Conservation (phyloP, 2,888 invertebrate species). For the Myathropa florea region DNA sequence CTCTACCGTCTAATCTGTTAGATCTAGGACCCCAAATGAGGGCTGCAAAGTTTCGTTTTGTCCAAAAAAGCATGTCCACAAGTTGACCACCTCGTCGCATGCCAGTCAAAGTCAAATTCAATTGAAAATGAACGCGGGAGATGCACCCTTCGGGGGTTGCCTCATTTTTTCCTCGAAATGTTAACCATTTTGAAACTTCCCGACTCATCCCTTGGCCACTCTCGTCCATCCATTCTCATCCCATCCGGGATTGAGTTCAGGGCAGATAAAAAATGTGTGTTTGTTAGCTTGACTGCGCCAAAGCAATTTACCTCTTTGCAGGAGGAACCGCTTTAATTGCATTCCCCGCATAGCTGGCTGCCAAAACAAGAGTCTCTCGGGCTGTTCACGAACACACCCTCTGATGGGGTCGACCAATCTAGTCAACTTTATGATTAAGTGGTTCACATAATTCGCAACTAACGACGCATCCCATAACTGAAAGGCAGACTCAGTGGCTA, state of each 20-base stretch:
- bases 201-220: not conserved
- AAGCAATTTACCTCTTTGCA: not conserved
- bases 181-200: no score
- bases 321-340: not conserved
- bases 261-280: not conserved
- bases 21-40: no score
- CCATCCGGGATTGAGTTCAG: not conserved
- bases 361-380: no score
- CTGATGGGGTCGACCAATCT: not conserved
- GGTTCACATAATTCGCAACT: slow-evolving; percentile 13
- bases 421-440: slow-evolving; percentile 16
- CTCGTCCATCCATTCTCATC: not conserved
- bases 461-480: slow-evolving; percentile 1
- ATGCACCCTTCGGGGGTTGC: no score
- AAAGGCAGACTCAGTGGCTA: not conserved
- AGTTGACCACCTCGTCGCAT: no score
- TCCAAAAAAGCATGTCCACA: no score
- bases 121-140: no score
- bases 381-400: no score
- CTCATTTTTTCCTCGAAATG: no score
- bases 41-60: no score
- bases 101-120: no score
- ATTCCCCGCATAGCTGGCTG: not conserved
- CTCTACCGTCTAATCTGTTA: no score
- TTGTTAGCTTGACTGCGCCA: not conserved